phyloP scores from a whole-genome alignment of 1,140 invertebrate species.

The Zaprionus kolodkinae region DNA sequence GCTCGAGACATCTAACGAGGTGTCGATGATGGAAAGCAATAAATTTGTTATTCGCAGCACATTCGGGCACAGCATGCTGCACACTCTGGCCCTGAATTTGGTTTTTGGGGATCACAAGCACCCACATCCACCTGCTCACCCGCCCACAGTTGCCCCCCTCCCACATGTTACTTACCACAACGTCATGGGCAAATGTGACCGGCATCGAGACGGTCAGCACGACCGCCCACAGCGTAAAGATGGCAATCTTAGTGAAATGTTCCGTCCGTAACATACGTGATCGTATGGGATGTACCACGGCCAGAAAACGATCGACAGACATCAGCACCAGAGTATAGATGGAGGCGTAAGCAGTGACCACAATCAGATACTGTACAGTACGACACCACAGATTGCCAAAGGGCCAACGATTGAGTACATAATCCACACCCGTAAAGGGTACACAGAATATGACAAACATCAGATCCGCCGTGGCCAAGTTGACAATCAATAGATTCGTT shows the following conservation, averaged over 20 bases:
- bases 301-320: conserved; percentile 97
- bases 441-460: conserved; percentile 98
- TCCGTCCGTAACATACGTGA: conserved; percentile 93
- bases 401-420: conserved; percentile 93
- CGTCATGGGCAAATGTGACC: conserved; percentile 90
- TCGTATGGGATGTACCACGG: conserved; percentile 96
- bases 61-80: conserved; percentile 69
- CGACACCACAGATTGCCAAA: conserved; percentile 96
- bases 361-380: conserved; percentile 90
- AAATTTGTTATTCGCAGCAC: conserved; percentile 79
- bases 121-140: neutral
- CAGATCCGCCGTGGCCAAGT: conserved; percentile 94
- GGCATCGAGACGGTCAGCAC: conserved; percentile 91
- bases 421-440: conserved; percentile 94
- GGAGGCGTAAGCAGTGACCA: conserved; percentile 96
- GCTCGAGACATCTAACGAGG: conserved; percentile 68
- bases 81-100: neutral
- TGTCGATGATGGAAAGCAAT: conserved; percentile 80
- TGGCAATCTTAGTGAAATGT: conserved; percentile 91
- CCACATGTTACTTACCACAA: conserved; percentile 83
- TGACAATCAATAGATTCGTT: conserved; percentile 96
- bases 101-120: neutral
- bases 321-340: conserved; percentile 98
- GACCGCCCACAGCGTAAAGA: conserved; percentile 91
- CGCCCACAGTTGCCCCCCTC: neutral